These are phyloP conservation scores for Mus musculus DNA, from an alignment of 2,113 vertebrate species.

Conservation along the genomic window GRCm39 chr4:46954501-46955000, in stretches of 20 bases:
- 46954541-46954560: no score
- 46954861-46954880: not conserved
- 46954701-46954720: slow-evolving; percentile 34
- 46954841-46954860: not conserved
- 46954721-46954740: slow-evolving; percentile 42
- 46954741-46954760: not conserved
- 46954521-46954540: no score
- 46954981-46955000: not conserved
- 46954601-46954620: slow-evolving; percentile 16
- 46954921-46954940: not conserved
- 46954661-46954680: slow-evolving; percentile 42
- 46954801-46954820: not conserved
- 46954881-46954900: not conserved
- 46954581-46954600: not conserved
- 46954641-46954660: slow-evolving; percentile 53
- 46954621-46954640: slow-evolving; percentile 25
- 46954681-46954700: slow-evolving; percentile 65
- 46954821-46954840: not conserved
- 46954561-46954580: rapidly evolving
- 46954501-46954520: no score
- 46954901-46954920: not conserved
- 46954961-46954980: not conserved
- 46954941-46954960: not conserved
- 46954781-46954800: not conserved
- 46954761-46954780: not conserved